A percentile compares a stretch with the other conserved stretches of the same genome.
phyloP scores from a whole-genome alignment of 1,140 invertebrate species.

The Drosophila aff. region DNA sequence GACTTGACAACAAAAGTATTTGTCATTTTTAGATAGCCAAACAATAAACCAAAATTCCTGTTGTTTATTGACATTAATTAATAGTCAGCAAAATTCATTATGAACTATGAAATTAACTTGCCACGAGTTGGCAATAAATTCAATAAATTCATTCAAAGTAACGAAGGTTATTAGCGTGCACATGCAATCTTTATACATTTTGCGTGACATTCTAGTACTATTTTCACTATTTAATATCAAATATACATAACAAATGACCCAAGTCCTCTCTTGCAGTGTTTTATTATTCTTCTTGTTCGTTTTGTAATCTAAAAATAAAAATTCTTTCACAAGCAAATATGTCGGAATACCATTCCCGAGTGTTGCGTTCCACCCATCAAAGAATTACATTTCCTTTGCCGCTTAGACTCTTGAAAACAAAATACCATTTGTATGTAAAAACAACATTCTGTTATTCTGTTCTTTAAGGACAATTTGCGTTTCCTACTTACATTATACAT shows the following conservation, averaged over 20 bases:
- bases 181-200: neutral
- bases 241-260: neutral
- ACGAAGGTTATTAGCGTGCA: neutral
- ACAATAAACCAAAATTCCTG: neutral
- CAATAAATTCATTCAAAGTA: neutral
- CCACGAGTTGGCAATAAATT: neutral
- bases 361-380: neutral
- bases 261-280: neutral
- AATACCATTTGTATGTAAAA: conserved; percentile 6
- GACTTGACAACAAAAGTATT: conserved; percentile 11
- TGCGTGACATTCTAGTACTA: neutral
- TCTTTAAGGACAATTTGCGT: conserved; percentile 5
- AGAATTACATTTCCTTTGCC: neutral
- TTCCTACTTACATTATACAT: conserved; percentile 3
- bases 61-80: conserved; percentile 27
- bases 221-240: neutral
- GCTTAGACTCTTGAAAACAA: neutral
- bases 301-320: conserved; percentile 8
- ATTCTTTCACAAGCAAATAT: conserved; percentile 2
- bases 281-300: neutral
- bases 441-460: neutral
- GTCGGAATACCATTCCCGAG: neutral
- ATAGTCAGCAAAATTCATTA: neutral
- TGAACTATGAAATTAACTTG: neutral
- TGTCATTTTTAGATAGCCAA: conserved; percentile 4